Conservation (phyloP, 2,113 vertebrate genomes). For the Dromaius novaehollandiae region DNA sequence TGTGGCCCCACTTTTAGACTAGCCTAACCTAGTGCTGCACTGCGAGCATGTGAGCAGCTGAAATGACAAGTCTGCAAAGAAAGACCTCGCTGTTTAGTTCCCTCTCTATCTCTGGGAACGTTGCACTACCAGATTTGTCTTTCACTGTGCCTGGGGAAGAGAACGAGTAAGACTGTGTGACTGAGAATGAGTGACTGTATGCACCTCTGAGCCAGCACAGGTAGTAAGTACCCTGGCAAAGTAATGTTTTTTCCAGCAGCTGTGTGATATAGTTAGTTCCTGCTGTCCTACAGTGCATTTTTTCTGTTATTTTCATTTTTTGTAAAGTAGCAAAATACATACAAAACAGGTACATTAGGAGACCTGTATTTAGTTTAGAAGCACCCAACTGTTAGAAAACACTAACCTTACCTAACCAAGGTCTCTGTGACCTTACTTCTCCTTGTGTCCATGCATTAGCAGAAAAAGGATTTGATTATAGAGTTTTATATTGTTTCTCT, state of each 20-base stretch:
- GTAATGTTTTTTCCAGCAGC: not conserved
- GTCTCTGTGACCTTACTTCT: not conserved
- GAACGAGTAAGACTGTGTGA: not conserved
- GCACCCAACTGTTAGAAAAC: not conserved
- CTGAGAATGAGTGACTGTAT: not conserved
- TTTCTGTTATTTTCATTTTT: not conserved
- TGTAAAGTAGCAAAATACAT: not conserved
- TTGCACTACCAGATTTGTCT: not conserved
- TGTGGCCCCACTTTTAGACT: not conserved
- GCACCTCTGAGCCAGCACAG: not conserved
- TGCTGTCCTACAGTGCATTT: not conserved
- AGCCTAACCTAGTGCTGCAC: not conserved
- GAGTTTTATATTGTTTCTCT: not conserved
- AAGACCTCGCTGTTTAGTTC: not conserved
- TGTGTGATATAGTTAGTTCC: not conserved
- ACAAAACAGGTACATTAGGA: not conserved
- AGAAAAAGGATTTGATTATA: not conserved
- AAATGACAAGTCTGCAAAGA: fast-evolving
- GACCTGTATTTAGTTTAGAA: not conserved
- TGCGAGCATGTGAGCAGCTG: not conserved
- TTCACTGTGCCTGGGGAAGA: not conserved
- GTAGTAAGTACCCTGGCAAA: not conserved
- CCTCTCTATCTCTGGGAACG: not conserved
- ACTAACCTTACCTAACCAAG: not conserved
- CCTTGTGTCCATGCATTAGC: fast-evolving